Conservation (phyloP, 92 coral and sea anemone species). For the Phenganax marumi region DNA sequence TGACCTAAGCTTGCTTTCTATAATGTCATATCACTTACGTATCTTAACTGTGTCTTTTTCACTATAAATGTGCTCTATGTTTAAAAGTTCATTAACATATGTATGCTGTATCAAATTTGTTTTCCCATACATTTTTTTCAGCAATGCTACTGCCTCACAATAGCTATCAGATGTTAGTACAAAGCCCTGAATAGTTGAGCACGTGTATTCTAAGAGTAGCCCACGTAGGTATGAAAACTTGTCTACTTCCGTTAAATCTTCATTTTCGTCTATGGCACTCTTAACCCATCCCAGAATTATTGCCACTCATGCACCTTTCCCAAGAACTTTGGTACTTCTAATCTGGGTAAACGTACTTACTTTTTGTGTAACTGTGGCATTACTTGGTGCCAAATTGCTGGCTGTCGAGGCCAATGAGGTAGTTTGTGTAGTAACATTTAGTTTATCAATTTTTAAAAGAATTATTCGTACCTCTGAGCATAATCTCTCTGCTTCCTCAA, state of each 20-base stretch:
- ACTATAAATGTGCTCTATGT: neutral
- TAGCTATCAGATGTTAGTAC: conserved; percentile 54
- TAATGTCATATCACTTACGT: neutral
- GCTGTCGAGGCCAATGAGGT: too few species aligned
- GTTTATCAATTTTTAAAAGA: too few species aligned
- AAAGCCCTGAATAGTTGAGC: conserved; percentile 49
- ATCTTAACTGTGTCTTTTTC: neutral
- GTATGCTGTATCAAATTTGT: conserved; percentile 24
- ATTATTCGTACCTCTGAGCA: too few species aligned
- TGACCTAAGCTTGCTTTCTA: neutral
- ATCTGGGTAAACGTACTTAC: too few species aligned
- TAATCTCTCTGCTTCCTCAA: too few species aligned
- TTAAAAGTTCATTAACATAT: conserved; percentile 14
- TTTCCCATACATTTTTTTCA: conserved; percentile 42
- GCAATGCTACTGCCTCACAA: conserved; percentile 25
- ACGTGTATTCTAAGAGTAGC: conserved; percentile 36
- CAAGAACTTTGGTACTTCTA: too few species aligned
- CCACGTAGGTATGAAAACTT: conserved; percentile 47
- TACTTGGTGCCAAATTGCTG: too few species aligned
- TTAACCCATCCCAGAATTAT: conserved; percentile 60
- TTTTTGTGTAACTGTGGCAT: too few species aligned
- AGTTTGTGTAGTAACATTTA: too few species aligned
- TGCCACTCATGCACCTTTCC: conserved; percentile 33
- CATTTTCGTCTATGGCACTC: conserved; percentile 49
- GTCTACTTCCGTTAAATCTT: conserved; percentile 38